phyloP scores from a whole-genome alignment of 2,888 invertebrate genomes.

The Pandemis cinnamomeana region DNA sequence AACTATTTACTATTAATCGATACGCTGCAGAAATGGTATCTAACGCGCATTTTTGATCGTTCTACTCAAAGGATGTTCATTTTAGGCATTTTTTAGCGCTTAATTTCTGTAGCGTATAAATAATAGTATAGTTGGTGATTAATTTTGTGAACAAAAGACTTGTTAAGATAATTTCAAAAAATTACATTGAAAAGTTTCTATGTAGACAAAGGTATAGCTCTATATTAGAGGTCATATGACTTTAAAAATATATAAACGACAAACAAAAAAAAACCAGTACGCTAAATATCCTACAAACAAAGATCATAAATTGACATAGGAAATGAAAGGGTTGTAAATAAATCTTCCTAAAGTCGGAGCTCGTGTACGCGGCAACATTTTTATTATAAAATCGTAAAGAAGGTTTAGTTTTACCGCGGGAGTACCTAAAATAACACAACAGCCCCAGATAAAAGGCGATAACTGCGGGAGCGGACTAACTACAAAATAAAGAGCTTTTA shows the following conservation, averaged over 20 bases:
- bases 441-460: slow-evolving; percentile 73
- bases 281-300: not conserved
- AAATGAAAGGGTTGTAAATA: slow-evolving; percentile 34
- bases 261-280: no score
- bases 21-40: not conserved
- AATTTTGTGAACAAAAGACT: no score
- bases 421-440: slow-evolving; percentile 51
- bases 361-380: slow-evolving; percentile 42
- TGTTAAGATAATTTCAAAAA: no score
- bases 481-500: slow-evolving; percentile 83
- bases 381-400: slow-evolving; percentile 48
- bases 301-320: slow-evolving; percentile 31
- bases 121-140: no score
- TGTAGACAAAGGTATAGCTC: no score
- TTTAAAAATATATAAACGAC: no score
- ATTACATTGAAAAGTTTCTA: no score
- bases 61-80: not conserved
- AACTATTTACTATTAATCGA: slow-evolving; percentile 4
- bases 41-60: not conserved
- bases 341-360: slow-evolving; percentile 29
- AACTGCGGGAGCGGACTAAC: slow-evolving; percentile 74
- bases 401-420: slow-evolving; percentile 44
- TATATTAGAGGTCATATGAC: no score
- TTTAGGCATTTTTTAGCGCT: no score
- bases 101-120: no score